Percentiles rank a stretch among this genome's conserved stretches.
phyloP scores from a whole-genome alignment of 1,140 invertebrate species.

The Zophobas atratus region DNA sequence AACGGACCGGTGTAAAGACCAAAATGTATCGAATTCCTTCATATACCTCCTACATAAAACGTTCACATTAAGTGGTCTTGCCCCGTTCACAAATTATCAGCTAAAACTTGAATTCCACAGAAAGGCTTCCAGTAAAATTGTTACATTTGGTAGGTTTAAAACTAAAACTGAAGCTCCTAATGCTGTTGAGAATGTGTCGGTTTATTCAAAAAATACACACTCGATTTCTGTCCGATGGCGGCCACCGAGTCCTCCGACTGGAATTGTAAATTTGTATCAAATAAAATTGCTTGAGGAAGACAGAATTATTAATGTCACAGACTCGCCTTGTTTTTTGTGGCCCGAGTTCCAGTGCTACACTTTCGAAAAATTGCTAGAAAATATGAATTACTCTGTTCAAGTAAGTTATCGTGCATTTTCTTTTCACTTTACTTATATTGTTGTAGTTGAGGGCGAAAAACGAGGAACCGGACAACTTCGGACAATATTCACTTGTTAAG shows the following conservation, averaged over 20 bases:
- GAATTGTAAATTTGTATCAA: slow-evolving; percentile 26
- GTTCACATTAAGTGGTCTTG: neutral
- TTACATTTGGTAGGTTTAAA: neutral
- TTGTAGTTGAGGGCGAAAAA: neutral
- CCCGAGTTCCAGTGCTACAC: slow-evolving; percentile 2
- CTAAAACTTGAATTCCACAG: slow-evolving; percentile 1
- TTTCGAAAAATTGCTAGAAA: neutral
- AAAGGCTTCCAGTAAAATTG: neutral
- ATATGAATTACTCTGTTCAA: neutral
- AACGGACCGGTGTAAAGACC: no score
- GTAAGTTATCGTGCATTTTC: neutral
- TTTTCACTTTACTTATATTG: neutral
- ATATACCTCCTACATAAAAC: no score
- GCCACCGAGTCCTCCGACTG: slow-evolving; percentile 51
- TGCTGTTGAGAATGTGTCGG: slow-evolving; percentile 6
- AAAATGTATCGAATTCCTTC: no score
- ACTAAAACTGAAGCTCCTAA: slow-evolving; percentile 4
- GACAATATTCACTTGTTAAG: neutral
- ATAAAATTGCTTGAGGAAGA: slow-evolving; percentile 1
- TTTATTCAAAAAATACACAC: slow-evolving; percentile 45
- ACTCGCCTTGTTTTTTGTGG: slow-evolving; percentile 47
- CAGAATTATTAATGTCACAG: neutral
- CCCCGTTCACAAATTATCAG: neutral
- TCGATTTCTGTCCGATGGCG: slow-evolving; percentile 48
- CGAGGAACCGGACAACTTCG: neutral